Percentiles rank a stretch among this genome's conserved stretches.
Conservation (phyloP, 2,888 invertebrate genomes). For the Hedychridium roseum region DNA sequence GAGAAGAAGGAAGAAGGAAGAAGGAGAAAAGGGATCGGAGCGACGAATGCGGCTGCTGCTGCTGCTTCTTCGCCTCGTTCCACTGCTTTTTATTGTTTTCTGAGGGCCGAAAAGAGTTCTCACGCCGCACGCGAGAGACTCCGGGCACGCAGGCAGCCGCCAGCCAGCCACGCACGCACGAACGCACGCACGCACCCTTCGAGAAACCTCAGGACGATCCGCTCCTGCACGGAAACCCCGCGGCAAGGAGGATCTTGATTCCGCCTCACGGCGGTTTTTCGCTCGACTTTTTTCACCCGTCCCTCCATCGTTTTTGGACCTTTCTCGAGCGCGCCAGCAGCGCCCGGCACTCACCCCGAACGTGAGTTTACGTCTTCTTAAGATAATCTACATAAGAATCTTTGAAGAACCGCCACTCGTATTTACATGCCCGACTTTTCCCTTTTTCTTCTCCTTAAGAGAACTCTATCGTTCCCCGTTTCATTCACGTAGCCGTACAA, state of each 20-base stretch:
- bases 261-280: constrained; percentile 24
- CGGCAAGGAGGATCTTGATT: constrained; percentile 28
- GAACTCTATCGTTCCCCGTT: too few relatives aligned
- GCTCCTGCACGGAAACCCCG: constrained; percentile 22
- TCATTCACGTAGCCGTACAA: too few relatives aligned
- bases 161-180: constrained; percentile 24
- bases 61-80: constrained; percentile 24
- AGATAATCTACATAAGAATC: too few relatives aligned
- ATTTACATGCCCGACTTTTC: not conserved
- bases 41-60: constrained; percentile 9
- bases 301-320: not conserved
- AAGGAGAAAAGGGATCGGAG: constrained; percentile 12
- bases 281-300: constrained; percentile 14
- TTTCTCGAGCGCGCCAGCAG: not conserved
- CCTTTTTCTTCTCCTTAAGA: too few relatives aligned
- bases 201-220: constrained; percentile 23
- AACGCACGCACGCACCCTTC: constrained; percentile 24
- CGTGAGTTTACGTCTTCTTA: too few relatives aligned
- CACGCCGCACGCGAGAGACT: constrained; percentile 41
- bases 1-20: not conserved
- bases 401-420: not conserved
- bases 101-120: constrained; percentile 38
- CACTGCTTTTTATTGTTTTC: constrained; percentile 37
- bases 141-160: constrained; percentile 26
- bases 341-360: too few relatives aligned